Conservation (phyloP, 2,113 vertebrate genomes). For the Neogobius melanostomus region DNA sequence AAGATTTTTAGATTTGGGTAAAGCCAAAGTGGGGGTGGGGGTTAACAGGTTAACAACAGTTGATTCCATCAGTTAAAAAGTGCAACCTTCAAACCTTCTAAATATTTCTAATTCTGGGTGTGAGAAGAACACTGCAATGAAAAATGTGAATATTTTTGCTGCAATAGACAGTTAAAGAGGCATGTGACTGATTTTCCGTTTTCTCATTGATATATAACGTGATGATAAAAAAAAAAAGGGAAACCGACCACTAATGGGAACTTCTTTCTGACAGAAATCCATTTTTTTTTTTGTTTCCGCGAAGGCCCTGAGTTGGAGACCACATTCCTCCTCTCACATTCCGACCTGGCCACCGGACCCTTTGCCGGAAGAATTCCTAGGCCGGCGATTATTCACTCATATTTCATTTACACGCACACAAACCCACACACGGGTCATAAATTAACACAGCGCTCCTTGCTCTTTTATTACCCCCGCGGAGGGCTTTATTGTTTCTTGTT, state of each 20-base stretch:
- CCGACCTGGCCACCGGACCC: slow-evolving; percentile 44
- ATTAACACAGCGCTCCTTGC: slow-evolving; percentile 46
- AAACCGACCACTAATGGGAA: background rate
- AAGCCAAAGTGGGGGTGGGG: too few species aligned
- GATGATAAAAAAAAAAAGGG: too few species aligned
- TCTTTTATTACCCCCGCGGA: slow-evolving; percentile 55
- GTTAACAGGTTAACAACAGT: too few species aligned
- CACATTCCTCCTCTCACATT: slow-evolving; percentile 57
- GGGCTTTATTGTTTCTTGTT: slow-evolving; percentile 64
- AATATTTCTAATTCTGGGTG: too few species aligned
- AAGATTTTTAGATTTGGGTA: too few species aligned
- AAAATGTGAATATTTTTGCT: too few species aligned
- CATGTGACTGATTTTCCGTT: too few species aligned
- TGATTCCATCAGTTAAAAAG: too few species aligned
- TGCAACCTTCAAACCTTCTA: too few species aligned
- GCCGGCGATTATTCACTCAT: slow-evolving; percentile 66
- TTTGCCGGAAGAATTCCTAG: slow-evolving; percentile 58
- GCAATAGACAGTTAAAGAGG: too few species aligned
- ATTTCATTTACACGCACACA: slow-evolving; percentile 53
- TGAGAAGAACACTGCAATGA: too few species aligned
- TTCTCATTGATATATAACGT: too few species aligned
- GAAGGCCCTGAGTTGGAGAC: background rate
- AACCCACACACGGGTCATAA: slow-evolving; percentile 42
- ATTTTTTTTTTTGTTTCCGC: background rate
- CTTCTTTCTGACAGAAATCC: background rate